Base-by-base conservation (phyloP, 2,888 invertebrate genomes). In the Drosophila yooni region DNA sequence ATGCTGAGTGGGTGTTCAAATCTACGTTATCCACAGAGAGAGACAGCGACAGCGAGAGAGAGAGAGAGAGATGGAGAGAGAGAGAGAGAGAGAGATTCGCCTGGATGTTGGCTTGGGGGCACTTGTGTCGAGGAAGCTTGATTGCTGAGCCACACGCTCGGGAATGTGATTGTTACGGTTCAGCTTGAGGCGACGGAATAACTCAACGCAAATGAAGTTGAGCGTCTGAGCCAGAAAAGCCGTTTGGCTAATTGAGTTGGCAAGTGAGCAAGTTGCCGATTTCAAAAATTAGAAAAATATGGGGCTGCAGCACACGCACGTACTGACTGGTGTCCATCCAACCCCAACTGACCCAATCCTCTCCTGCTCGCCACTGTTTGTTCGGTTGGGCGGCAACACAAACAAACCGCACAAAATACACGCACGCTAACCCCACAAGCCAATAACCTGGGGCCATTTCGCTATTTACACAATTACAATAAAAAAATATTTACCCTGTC, bases 401-500 rank as follows among this genome's bases (percentile, higher is more conserved):
- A 86, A 82, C 70, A 78, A 76, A 71, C 74, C 81, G 71, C 81
- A 74, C 64, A 70, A 73, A 68, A 79, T 54, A 73, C 71, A 65
- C 66, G 66, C 67, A 68, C 67, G 33, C 71, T 63, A 74, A 66
- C 53, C 80, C 70, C 79, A 71, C 83, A 70, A 85, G 85, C 71
- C 83, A 88, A 85, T 83, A 83, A 75, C 88, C 81, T 58, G 70
- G 72, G 85, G 88, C 74, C 75, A 73, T 73, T 81, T 81, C 71
- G 74, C 77, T 85, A 82, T 85, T 85, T 83, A 85, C 88, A 83
- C 86, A 85, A 85, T 85, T 85, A 88, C 82, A 85, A 77, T 76
- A 77, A 69, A 56, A 75, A 64, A 79, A 71, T 71, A 67, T 81
- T 81, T 81, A 60, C 59, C 58, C 53, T 51, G 46, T 25, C 52